A percentile compares a stretch with the other conserved stretches of the same genome.
phyloP scores from a whole-genome alignment of 2,113 vertebrate species.

The Camelus dromedarius region DNA sequence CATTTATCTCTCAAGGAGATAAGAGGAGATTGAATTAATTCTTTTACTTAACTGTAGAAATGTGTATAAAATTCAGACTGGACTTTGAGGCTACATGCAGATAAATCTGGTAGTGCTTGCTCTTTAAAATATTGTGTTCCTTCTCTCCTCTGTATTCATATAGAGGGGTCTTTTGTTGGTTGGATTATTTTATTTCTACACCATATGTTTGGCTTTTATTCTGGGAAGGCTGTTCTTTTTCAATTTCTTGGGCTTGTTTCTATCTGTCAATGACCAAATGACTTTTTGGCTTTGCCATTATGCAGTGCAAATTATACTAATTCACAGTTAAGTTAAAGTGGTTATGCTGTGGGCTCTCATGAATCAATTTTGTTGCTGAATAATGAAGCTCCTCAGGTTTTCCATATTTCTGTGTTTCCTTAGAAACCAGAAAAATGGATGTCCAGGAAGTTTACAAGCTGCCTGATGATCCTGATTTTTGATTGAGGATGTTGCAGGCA shows the following conservation, averaged over 20 bases:
- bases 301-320: slow-evolving; percentile 74
- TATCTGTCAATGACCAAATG: slow-evolving; percentile 62
- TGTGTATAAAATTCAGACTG: neutral
- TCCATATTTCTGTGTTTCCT: slow-evolving; percentile 66
- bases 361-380: slow-evolving; percentile 71
- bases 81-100: neutral
- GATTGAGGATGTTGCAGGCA: slow-evolving; percentile 25
- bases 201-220: slow-evolving; percentile 51
- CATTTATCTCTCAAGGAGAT: slow-evolving; percentile 30
- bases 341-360: slow-evolving; percentile 50
- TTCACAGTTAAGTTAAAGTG: slow-evolving; percentile 72
- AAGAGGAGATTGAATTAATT: slow-evolving; percentile 15
- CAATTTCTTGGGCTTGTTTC: slow-evolving; percentile 65
- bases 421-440: slow-evolving; percentile 63
- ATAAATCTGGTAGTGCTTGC: neutral
- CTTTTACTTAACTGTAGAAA: slow-evolving; percentile 28
- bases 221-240: slow-evolving; percentile 49
- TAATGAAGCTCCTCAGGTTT: slow-evolving; percentile 70
- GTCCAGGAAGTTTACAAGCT: slow-evolving; percentile 54
- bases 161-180: neutral
- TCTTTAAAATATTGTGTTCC: neutral
- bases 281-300: slow-evolving; percentile 63
- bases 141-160: neutral
- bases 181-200: slow-evolving; percentile 61
- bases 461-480: slow-evolving; percentile 26